Evolutionary conservation across 2,888 invertebrate genomes (phyloP).

Genomic region (Pollenia griseotomentosa): DNA sequence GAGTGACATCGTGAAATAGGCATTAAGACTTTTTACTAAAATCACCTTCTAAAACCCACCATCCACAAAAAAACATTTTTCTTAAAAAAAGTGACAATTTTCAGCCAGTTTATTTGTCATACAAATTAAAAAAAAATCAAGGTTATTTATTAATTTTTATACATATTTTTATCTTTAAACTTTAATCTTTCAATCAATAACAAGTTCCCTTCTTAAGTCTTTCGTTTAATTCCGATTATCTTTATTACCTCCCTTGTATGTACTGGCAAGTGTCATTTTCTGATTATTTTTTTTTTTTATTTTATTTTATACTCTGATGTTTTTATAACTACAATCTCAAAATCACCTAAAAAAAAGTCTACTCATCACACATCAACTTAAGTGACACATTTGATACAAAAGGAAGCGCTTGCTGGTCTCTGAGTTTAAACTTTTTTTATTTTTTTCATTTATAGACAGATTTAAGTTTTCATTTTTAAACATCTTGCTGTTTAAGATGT

Average conservation of each 20-base stretch:
- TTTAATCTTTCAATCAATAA: constrained; percentile 20
- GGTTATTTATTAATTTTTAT: not conserved
- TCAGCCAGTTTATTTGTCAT: too few relatives aligned
- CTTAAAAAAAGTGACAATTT: too few relatives aligned
- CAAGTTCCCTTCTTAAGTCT: constrained; percentile 51
- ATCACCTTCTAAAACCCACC: too few relatives aligned
- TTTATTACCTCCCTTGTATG: constrained; percentile 27
- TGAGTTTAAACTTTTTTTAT: not conserved
- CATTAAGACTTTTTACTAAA: too few relatives aligned
- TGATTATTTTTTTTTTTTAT: constrained; percentile 6
- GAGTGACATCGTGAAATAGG: too few relatives aligned
- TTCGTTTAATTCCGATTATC: constrained; percentile 18
- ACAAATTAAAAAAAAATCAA: not conserved
- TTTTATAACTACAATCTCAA: not conserved
- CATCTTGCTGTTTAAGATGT: constrained; percentile 30
- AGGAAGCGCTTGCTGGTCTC: constrained; percentile 51
- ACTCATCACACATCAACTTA: constrained; percentile 44
- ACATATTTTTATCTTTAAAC: not conserved
- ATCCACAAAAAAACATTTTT: too few relatives aligned
- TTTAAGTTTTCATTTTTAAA: constrained; percentile 1
- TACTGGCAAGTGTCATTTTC: constrained; percentile 19
- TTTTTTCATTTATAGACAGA: constrained; percentile 24
- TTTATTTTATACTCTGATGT: not conserved
- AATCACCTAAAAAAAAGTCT: constrained; percentile 28
- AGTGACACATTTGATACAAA: constrained; percentile 54